phyloP scores from a whole-genome alignment of 2,888 invertebrate species.

The Atethmia centrago region DNA sequence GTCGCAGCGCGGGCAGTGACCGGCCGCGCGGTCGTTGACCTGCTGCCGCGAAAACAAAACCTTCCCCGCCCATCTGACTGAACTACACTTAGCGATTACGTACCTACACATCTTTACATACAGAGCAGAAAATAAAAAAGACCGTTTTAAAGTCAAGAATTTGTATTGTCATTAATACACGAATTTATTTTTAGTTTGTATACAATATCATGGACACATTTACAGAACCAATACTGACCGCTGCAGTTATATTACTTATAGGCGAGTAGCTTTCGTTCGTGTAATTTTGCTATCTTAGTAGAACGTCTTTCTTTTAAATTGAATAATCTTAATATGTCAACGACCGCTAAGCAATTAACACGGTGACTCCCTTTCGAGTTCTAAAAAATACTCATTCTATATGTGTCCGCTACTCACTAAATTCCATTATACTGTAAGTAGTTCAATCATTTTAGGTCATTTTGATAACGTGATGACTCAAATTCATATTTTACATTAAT shows the following conservation, averaged over 20 bases:
- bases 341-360: conserved; percentile 83
- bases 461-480: conserved; percentile 71
- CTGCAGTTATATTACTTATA: conserved; percentile 27
- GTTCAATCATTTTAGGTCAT: conserved; percentile 74
- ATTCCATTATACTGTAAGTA: conserved; percentile 71
- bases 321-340: conserved; percentile 78
- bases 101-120: conserved; percentile 40
- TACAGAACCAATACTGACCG: conserved; percentile 26
- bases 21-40: conserved; percentile 88
- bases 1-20: conserved; percentile 90
- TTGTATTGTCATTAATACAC: conserved; percentile 15
- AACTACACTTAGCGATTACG: conserved; percentile 68
- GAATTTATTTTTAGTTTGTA: conserved; percentile 32
- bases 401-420: conserved; percentile 70
- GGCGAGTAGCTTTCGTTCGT: conserved; percentile 6
- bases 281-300: conserved; percentile 42
- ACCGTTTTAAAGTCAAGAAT: conserved; percentile 21
- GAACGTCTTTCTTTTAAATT: conserved; percentile 65
- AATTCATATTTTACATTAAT: conserved; percentile 44
- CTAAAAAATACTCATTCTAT: conserved; percentile 76
- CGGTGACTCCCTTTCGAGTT: conserved; percentile 83
- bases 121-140: not conserved
- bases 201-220: conserved; percentile 29
- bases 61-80: conserved; percentile 75
- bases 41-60: conserved; percentile 88